Conservation (phyloP, 2,113 vertebrate species). For the Carassius auratus region DNA sequence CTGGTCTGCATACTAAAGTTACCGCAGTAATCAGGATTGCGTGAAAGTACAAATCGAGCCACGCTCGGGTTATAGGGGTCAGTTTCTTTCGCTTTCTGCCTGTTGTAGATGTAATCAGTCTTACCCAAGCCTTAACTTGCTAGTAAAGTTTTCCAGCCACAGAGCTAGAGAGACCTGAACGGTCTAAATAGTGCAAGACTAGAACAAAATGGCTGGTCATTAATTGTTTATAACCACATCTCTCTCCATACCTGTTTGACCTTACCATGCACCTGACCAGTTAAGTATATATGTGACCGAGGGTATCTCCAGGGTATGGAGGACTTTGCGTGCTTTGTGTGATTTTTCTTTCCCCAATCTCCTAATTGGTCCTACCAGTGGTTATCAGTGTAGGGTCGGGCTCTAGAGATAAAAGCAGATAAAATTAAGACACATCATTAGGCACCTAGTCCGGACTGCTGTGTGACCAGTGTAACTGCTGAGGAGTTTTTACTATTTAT, state of each 20-base stretch:
- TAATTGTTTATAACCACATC: conserved; percentile 54
- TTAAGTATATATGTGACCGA: conserved; percentile 57
- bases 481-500: not conserved
- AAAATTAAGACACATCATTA: conserved; percentile 44
- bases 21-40: conserved; percentile 50
- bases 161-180: conserved; percentile 42
- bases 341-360: conserved; percentile 57
- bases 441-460: conserved; percentile 23
- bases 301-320: conserved; percentile 47
- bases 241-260: conserved; percentile 53
- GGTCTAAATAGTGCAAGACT: conserved; percentile 42
- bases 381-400: conserved; percentile 47
- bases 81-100: conserved; percentile 59
- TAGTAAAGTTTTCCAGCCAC: conserved; percentile 48
- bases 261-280: conserved; percentile 47
- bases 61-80: conserved; percentile 53
- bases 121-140: conserved; percentile 31
- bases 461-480: not conserved
- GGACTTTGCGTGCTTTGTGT: conserved; percentile 31
- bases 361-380: conserved; percentile 53
- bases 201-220: conserved; percentile 57
- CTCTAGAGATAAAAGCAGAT: conserved; percentile 52
- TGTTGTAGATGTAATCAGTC: conserved; percentile 59
- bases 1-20: conserved; percentile 31
- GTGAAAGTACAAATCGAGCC: conserved; percentile 55